A percentile compares a stretch with the other conserved stretches of the same genome.
phyloP scores from a whole-genome alignment of 1,140 invertebrate genomes.

The Holcopasites calliopsidis region DNA sequence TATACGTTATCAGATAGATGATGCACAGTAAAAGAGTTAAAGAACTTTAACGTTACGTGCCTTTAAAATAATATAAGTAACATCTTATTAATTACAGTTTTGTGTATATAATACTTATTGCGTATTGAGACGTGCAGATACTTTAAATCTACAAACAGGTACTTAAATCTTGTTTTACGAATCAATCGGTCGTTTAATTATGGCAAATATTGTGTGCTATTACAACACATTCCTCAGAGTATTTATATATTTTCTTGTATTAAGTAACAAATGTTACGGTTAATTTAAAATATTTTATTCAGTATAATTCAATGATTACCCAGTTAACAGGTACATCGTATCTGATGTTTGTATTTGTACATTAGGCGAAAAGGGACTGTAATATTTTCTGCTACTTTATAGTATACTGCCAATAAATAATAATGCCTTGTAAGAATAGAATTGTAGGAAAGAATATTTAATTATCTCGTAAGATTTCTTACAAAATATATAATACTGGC shows the following conservation, averaged over 20 bases:
- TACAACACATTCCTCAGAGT: slow-evolving; percentile 32
- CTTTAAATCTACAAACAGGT: slow-evolving; percentile 3
- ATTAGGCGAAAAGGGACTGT: not conserved
- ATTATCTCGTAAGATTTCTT: not conserved
- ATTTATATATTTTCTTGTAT: slow-evolving; percentile 2
- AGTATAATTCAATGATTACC: not conserved
- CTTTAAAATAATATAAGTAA: slow-evolving; percentile 15
- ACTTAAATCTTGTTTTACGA: slow-evolving; percentile 8
- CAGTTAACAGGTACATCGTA: not conserved
- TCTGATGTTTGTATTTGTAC: not conserved
- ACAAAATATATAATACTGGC: not conserved
- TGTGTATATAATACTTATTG: slow-evolving; percentile 3
- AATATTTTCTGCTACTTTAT: not conserved
- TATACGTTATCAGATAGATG: not conserved
- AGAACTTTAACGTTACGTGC: slow-evolving; percentile 14
- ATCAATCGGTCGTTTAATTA: not conserved
- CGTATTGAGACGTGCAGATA: not conserved
- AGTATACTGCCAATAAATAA: not conserved
- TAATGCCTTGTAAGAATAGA: slow-evolving; percentile 2
- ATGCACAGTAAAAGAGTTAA: not conserved
- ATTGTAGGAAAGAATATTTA: not conserved
- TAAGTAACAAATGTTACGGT: not conserved
- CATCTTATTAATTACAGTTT: slow-evolving; percentile 9
- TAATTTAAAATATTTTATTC: not conserved
- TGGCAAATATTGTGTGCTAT: not conserved